A percentile compares a stretch with the other conserved stretches of the same genome.
Evolutionary conservation across 2,797 vertebrate genomes (phyloP).

Genomic region (Chelon labrosus): DNA sequence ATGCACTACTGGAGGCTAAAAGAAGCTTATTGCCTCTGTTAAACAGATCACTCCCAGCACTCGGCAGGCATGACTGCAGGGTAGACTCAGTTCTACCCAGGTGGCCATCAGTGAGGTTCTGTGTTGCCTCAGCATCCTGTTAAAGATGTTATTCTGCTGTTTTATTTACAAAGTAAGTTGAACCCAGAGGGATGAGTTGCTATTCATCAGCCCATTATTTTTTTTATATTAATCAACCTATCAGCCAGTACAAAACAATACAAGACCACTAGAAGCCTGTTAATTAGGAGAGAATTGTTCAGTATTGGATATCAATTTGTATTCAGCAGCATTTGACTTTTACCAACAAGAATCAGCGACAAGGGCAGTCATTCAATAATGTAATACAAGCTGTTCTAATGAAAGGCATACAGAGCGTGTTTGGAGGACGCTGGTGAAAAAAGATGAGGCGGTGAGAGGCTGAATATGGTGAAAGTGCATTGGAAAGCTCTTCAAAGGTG

Average conservation of each 20-base stretch:
- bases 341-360: conserved; percentile 44
- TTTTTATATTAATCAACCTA: conserved; percentile 22
- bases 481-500: conserved; percentile 39
- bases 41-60: conserved; percentile 29
- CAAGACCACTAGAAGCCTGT: conserved; percentile 2
- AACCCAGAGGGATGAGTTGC: background rate
- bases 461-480: conserved; percentile 29
- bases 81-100: conserved; percentile 36
- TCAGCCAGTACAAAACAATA: conserved; percentile 31
- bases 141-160: conserved; percentile 23
- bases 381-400: conserved; percentile 50
- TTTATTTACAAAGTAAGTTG: conserved; percentile 21
- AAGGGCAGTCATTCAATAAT: conserved; percentile 58
- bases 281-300: conserved; percentile 45
- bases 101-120: conserved; percentile 14
- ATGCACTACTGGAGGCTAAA: conserved; percentile 21
- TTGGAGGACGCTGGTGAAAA: conserved; percentile 20
- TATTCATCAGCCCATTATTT: background rate
- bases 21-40: conserved; percentile 25
- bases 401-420: conserved; percentile 33
- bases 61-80: conserved; percentile 26
- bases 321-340: conserved; percentile 60
- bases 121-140: conserved; percentile 20
- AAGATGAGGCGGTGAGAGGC: conserved; percentile 6
- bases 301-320: conserved; percentile 45